Evolutionary conservation across 2,888 invertebrate species (phyloP).

Genomic region (Myathropa florea): DNA sequence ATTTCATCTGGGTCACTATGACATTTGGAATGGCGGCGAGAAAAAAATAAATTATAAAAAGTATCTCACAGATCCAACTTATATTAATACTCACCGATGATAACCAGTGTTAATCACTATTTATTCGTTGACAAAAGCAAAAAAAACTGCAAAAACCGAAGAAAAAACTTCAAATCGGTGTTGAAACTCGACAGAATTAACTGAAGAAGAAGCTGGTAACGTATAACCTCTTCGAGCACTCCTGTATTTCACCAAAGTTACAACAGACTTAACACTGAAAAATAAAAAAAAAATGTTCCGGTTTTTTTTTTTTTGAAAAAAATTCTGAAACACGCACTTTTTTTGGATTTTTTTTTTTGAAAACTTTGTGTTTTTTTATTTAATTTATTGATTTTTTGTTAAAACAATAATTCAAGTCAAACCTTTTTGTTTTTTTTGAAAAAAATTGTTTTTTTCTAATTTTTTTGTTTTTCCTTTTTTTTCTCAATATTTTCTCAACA

Average conservation of each 20-base stretch:
- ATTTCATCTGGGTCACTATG: not conserved
- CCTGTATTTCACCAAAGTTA: constrained; percentile 26
- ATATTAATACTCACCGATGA: not conserved
- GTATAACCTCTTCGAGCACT: not conserved
- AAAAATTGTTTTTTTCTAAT: no score
- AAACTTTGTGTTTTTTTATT: not conserved
- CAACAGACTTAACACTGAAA: constrained; percentile 26
- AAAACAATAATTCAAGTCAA: not conserved
- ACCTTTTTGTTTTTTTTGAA: not conserved
- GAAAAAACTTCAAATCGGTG: no score
- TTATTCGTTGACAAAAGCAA: not conserved
- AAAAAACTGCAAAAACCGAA: not conserved
- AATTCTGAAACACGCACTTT: not conserved
- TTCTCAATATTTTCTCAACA: not conserved
- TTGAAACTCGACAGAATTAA: no score
- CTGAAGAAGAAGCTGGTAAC: no score
- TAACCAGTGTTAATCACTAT: not conserved
- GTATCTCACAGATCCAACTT: not conserved
- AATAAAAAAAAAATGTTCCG: not conserved
- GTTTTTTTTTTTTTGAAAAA: not conserved
- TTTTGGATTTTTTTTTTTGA: not conserved
- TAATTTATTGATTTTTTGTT: not conserved
- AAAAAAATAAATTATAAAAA: not conserved
- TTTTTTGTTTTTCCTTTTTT: not conserved
- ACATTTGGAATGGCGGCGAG: not conserved